Evolutionary conservation across 2,797 vertebrate genomes (phyloP).

Genomic region (Peromyscus nudipes): DNA sequence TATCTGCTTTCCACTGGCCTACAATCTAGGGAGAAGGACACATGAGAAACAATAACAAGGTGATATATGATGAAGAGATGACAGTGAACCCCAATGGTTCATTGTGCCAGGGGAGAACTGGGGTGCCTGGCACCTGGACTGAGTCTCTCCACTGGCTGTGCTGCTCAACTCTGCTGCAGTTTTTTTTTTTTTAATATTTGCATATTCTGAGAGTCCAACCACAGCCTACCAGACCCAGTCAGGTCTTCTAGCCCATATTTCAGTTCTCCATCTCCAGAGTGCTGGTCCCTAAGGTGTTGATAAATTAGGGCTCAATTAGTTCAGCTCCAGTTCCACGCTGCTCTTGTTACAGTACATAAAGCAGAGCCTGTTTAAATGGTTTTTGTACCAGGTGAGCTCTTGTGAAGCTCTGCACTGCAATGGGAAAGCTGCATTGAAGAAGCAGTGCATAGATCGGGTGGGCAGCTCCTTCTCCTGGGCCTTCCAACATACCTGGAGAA

Average conservation of each 20-base stretch:
- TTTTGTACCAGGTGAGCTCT: not conserved
- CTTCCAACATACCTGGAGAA: not conserved
- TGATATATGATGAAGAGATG: not conserved
- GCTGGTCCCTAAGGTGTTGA: not conserved
- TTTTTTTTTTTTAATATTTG: not conserved
- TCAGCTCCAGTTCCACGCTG: not conserved
- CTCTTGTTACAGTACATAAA: constrained; percentile 50
- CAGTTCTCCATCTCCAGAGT: not conserved
- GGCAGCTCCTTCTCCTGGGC: not conserved
- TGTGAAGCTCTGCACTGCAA: not conserved
- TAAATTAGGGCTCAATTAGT: constrained; percentile 50
- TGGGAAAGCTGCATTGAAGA: constrained; percentile 9
- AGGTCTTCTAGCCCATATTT: not conserved
- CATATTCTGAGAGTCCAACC: not conserved
- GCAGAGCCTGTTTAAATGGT: not conserved
- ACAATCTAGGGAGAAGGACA: not conserved
- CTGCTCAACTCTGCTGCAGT: not conserved
- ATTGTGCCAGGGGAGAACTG: not conserved
- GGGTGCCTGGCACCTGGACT: not conserved
- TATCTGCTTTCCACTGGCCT: not conserved
- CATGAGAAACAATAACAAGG: not conserved
- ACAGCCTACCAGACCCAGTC: not conserved
- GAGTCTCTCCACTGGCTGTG: not conserved
- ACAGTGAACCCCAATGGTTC: not conserved
- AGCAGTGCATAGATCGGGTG: not conserved